Evolutionary conservation across 2,113 vertebrate genomes (phyloP).

Genomic region (Rhea pennata): DNA sequence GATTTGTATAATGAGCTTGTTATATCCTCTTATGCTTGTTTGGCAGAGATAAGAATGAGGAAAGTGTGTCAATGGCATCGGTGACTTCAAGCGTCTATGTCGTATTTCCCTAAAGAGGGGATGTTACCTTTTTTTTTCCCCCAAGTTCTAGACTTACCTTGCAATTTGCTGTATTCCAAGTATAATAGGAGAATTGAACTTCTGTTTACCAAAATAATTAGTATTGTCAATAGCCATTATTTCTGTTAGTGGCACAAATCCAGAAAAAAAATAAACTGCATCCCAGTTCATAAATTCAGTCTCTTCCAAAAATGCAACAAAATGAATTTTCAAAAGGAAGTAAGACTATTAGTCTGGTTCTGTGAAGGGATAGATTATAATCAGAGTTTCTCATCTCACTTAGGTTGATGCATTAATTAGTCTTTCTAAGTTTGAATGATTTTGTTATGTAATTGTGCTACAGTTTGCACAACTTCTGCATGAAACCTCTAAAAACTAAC

Average conservation of each 20-base stretch:
- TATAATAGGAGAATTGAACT: neutral
- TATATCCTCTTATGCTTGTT: rapidly evolving
- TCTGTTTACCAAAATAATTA: neutral
- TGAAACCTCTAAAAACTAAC: neutral
- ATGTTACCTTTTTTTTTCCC: no score
- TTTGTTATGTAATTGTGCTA: neutral
- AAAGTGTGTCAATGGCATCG: rapidly evolving
- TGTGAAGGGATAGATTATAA: no score
- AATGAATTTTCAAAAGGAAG: neutral
- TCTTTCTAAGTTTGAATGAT: neutral
- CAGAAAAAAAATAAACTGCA: neutral
- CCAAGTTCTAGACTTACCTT: neutral
- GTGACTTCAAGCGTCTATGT: neutral
- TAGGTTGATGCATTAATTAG: neutral
- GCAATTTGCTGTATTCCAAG: rapidly evolving
- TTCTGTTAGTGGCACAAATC: neutral
- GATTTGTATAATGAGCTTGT: neutral
- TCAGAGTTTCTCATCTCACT: neutral
- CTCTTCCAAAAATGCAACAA: neutral
- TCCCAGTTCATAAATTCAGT: neutral
- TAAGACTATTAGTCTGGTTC: no score
- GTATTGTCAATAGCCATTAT: neutral
- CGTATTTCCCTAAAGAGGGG: neutral
- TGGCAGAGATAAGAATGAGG: neutral
- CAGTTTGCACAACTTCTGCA: neutral